phyloP scores from a whole-genome alignment of 1,140 invertebrate genomes.

The Helicoverpa armigera region DNA sequence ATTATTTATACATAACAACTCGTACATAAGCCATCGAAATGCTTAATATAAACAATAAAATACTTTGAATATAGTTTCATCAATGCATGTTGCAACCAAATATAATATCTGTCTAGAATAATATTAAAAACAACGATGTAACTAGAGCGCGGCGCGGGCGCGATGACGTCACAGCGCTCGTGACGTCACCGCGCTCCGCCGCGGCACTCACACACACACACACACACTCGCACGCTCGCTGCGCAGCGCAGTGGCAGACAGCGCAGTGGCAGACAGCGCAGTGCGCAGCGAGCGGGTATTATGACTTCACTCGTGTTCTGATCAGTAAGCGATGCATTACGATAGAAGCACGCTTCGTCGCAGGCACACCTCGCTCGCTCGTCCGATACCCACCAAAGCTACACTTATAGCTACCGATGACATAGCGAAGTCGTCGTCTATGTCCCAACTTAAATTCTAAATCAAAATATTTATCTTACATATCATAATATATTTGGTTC shows the following conservation, averaged over 20 bases:
- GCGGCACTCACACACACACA: slow-evolving; percentile 45
- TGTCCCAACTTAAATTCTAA: slow-evolving; percentile 57
- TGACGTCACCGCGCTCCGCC: slow-evolving; percentile 8
- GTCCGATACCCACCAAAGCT: slow-evolving; percentile 41
- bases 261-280: not conserved
- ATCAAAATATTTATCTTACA: slow-evolving; percentile 62
- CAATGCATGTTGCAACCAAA: slow-evolving; percentile 62
- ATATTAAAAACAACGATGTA: slow-evolving; percentile 80
- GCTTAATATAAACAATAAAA: slow-evolving; percentile 54
- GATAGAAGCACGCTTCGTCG: not conserved
- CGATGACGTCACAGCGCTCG: slow-evolving; percentile 31
- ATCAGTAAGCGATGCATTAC: not conserved
- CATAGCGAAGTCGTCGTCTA: slow-evolving; percentile 41
- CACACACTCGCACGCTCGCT: slow-evolving; percentile 46
- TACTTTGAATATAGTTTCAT: slow-evolving; percentile 42
- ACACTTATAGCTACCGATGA: slow-evolving; percentile 50
- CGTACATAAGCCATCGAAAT: slow-evolving; percentile 54
- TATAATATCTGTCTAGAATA: slow-evolving; percentile 77
- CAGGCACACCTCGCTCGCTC: not conserved
- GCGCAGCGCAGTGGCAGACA: slow-evolving; percentile 37
- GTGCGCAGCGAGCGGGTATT: not conserved
- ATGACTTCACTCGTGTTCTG: slow-evolving; percentile 12
- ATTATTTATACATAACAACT: slow-evolving; percentile 46
- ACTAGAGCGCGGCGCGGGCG: slow-evolving; percentile 32
- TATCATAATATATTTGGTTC: slow-evolving; percentile 79